Percentiles rank a stretch among this genome's conserved stretches.
Evolutionary conservation across 2,113 vertebrate species (phyloP).

Genomic region (Clarias magur): DNA sequence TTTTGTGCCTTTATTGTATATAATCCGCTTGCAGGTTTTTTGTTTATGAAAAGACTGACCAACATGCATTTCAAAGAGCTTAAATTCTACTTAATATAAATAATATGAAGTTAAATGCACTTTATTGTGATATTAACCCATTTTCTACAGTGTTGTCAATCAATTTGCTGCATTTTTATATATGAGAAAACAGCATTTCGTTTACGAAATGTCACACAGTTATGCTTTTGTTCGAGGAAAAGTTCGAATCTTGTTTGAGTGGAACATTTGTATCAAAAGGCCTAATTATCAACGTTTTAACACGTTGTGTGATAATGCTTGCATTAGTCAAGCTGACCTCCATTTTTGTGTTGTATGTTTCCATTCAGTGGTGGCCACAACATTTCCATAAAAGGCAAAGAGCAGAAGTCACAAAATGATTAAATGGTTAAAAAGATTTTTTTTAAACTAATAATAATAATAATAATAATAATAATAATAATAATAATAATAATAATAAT

Average conservation of each 20-base stretch:
- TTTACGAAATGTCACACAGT: not conserved
- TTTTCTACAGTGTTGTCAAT: not conserved
- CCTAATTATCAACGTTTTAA: not conserved
- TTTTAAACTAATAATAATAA: too few species aligned
- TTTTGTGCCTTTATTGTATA: too few species aligned
- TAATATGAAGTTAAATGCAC: too few species aligned
- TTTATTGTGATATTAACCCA: too few species aligned
- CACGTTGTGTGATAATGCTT: not conserved
- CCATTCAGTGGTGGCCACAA: not conserved
- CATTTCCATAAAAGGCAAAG: not conserved
- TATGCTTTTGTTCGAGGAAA: not conserved
- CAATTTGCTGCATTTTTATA: not conserved
- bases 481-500: too few species aligned
- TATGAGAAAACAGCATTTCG: not conserved
- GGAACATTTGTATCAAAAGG: not conserved
- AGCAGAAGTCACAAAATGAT: not conserved
- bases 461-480: too few species aligned
- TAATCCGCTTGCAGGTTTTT: too few species aligned
- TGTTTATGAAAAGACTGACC: too few species aligned
- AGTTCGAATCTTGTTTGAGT: not conserved
- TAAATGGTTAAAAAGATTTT: not conserved
- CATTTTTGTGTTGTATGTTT: not conserved
- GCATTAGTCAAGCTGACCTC: not conserved
- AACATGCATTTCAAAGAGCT: too few species aligned
- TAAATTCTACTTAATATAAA: too few species aligned